A percentile compares a stretch with the other conserved stretches of the same genome.
These are phyloP conservation scores for Todiramphus chloris DNA, from an alignment of 2,113 vertebrate species.

Conservation along the genomic window DNA sequence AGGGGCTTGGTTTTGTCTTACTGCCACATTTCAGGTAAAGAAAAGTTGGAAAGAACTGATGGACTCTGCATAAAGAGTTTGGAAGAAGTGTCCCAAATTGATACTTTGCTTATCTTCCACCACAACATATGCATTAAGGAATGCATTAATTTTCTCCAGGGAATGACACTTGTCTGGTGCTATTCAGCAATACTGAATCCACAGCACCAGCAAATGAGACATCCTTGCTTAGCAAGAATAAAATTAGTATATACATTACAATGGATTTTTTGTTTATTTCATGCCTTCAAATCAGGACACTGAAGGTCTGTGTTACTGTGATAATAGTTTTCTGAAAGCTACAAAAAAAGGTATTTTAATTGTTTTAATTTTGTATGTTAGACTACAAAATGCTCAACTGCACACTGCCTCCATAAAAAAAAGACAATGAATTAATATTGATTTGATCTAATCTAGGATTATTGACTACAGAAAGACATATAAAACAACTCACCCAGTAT, in stretches of 20 bases:
- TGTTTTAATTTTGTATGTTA: slow-evolving; percentile 40
- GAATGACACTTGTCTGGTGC: background rate
- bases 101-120: background rate
- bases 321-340: slow-evolving; percentile 46
- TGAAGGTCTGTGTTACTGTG: slow-evolving; percentile 30
- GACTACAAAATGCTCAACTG: slow-evolving; percentile 51
- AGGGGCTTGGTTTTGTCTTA: background rate
- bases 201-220: background rate
- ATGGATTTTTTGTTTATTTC: background rate
- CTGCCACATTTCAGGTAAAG: background rate
- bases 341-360: slow-evolving; percentile 40
- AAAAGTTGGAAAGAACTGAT: background rate
- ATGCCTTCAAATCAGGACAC: background rate
- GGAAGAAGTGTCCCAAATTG: background rate
- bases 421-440: slow-evolving; percentile 50
- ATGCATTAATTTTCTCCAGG: background rate
- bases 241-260: background rate
- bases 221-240: background rate
- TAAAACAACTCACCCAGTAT: slow-evolving; percentile 48
- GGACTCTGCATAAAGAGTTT: background rate
- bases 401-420: background rate
- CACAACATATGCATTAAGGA: rapidly evolving
- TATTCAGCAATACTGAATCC: background rate
- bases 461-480: slow-evolving; percentile 47
- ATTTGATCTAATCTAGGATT: slow-evolving; percentile 66